Evolutionary conservation across 35 echinoderm and acorn worm genomes (phyloP).

Genomic region (Apostichopus japonicus): DNA sequence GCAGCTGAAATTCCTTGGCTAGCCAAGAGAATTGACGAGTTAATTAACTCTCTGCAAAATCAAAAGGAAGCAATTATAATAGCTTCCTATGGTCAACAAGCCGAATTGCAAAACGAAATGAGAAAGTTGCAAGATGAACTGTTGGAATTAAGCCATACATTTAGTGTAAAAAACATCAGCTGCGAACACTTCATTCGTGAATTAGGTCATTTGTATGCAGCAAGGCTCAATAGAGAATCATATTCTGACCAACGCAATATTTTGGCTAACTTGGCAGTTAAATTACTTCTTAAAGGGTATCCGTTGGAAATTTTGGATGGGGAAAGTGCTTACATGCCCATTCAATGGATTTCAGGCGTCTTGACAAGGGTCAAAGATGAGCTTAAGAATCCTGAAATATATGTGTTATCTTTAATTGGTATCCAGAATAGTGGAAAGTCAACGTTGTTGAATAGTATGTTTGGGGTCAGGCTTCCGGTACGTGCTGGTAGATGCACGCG

Average conservation of each 20-base stretch:
- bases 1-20: no score
- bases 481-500: no score
- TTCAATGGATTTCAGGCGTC: neutral
- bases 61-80: no score
- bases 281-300: conserved; percentile 22
- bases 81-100: neutral
- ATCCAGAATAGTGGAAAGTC: no score
- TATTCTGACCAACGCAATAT: neutral
- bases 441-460: no score
- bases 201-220: neutral
- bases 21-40: no score
- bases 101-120: neutral
- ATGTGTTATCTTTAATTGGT: no score
- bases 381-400: no score
- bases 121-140: neutral
- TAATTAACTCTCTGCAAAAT: no score
- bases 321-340: neutral
- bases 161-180: neutral
- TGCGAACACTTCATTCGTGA: conserved; percentile 27
- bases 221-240: neutral
- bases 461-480: no score
- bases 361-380: neutral
- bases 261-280: neutral
- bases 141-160: neutral
- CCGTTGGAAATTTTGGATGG: conserved; percentile 29